A percentile compares a stretch with the other conserved stretches of the same genome.
Evolutionary conservation across 2,113 vertebrate species (phyloP).

Genomic region (Callopanchax toddi): DNA sequence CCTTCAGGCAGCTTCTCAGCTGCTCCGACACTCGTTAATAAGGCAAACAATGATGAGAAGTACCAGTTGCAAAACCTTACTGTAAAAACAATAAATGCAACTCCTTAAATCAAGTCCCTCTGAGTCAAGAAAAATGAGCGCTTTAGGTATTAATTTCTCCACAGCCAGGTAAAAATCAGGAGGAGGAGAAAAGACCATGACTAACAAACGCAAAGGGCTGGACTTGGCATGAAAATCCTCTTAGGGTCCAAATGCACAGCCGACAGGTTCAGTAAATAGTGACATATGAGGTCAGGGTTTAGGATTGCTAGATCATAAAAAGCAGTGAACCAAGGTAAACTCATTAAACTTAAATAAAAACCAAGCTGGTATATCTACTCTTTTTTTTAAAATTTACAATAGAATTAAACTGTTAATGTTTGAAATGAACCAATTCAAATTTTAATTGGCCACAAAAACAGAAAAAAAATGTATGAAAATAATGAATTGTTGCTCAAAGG

Average conservation of each 20-base stretch:
- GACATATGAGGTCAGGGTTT: constrained; percentile 29
- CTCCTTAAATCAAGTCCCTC: not conserved
- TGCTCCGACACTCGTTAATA: constrained; percentile 33
- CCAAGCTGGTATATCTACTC: not conserved
- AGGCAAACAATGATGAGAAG: constrained; percentile 42
- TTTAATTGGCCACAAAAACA: not conserved
- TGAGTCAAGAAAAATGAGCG: not conserved
- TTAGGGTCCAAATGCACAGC: not conserved
- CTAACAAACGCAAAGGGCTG: constrained; percentile 11
- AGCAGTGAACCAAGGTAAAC: not conserved
- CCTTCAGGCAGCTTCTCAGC: constrained; percentile 32
- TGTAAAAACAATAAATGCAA: constrained; percentile 13
- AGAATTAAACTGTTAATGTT: not conserved
- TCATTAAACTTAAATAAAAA: not conserved
- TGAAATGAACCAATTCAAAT: not conserved
- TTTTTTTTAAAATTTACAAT: not conserved
- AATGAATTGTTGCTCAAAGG: not conserved
- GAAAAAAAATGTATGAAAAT: no score
- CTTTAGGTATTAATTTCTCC: constrained; percentile 33
- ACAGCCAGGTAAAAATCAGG: constrained; percentile 46
- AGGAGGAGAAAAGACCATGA: constrained; percentile 41
- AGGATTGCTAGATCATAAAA: constrained; percentile 27
- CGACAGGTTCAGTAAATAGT: constrained; percentile 30
- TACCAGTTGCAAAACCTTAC: constrained; percentile 12
- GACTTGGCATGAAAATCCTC: constrained; percentile 4